Evolutionary conservation across 2,797 vertebrate genomes (phyloP).

Genomic region (Vipera latastei): DNA sequence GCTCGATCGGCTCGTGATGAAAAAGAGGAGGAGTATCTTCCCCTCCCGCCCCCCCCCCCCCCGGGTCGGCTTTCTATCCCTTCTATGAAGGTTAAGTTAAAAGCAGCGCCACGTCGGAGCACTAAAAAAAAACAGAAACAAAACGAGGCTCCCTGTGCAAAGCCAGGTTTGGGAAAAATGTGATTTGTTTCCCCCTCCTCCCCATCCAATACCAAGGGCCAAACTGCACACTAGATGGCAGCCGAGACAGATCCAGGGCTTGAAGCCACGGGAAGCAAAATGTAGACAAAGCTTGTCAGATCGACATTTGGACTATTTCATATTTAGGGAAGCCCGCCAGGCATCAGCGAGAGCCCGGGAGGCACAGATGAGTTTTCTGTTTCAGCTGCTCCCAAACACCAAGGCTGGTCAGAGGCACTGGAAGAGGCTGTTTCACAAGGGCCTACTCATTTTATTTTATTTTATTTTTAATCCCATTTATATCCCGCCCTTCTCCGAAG

Average conservation of each 20-base stretch:
- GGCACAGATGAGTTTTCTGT: not conserved
- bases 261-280: not conserved
- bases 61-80: not conserved
- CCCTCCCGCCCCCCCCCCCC: too few relatives aligned
- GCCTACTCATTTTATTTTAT: not conserved
- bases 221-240: not conserved
- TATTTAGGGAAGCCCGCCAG: not conserved
- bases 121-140: not conserved
- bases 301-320: not conserved
- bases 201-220: not conserved
- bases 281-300: not conserved
- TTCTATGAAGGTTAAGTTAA: not conserved
- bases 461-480: too few relatives aligned
- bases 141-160: not conserved
- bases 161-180: not conserved
- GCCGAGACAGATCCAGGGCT: not conserved
- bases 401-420: not conserved
- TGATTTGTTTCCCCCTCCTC: not conserved
- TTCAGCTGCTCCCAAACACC: not conserved
- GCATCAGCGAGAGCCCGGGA: not conserved
- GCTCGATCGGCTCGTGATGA: fast-evolving
- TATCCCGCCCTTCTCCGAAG: too few relatives aligned
- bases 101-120: not conserved
- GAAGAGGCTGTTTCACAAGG: not conserved
- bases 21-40: not conserved